Conservation (phyloP, 2,888 invertebrate species). For the Athetis lepigone region DNA sequence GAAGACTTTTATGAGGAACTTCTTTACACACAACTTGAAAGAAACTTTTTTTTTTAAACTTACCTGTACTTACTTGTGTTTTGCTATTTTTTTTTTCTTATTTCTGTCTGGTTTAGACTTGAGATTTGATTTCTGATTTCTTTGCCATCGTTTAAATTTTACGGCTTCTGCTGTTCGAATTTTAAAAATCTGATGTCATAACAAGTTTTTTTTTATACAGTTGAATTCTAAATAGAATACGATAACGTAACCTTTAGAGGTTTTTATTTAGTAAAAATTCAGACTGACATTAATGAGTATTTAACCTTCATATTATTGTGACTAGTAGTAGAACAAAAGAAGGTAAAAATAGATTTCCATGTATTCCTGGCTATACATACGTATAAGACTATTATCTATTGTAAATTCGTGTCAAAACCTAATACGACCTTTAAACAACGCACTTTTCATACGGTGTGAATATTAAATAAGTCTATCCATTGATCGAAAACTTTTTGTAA, state of each 20-base stretch:
- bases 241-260: not conserved
- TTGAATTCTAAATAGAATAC: not conserved
- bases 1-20: conserved; percentile 48
- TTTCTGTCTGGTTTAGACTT: conserved; percentile 29
- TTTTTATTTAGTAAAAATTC: conserved; percentile 17
- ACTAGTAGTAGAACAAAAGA: conserved; percentile 64
- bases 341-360: conserved; percentile 70
- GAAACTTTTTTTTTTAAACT: conserved; percentile 47
- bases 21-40: conserved; percentile 32
- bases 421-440: conserved; percentile 83
- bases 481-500: conserved; percentile 56
- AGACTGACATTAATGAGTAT: conserved; percentile 1
- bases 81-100: conserved; percentile 11
- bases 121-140: conserved; percentile 16
- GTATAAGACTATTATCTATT: conserved; percentile 67
- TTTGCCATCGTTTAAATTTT: conserved; percentile 5
- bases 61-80: conserved; percentile 42
- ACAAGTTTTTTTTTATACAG: not conserved
- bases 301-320: conserved; percentile 44
- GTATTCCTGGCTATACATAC: conserved; percentile 58
- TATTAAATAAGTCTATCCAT: conserved; percentile 76
- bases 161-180: not conserved
- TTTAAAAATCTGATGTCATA: conserved; percentile 2
- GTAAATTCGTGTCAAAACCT: conserved; percentile 80
- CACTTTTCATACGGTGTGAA: conserved; percentile 83